These are phyloP conservation scores for Ferdinandea cuprea DNA, from an alignment of 2,888 invertebrate genomes.

Conservation along the genomic window DNA sequence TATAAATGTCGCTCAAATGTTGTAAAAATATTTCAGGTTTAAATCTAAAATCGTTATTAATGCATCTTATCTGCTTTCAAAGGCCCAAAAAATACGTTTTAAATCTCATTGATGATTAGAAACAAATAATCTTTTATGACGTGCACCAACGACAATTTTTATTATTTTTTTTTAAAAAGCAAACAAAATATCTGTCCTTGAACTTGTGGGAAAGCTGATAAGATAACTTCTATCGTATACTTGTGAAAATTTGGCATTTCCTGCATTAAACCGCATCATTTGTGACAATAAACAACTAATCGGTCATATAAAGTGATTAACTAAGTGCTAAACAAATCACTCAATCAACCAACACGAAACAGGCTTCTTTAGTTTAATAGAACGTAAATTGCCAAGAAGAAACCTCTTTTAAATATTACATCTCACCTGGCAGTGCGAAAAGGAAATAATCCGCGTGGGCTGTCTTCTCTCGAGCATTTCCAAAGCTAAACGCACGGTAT, in stretches of 20 bases:
- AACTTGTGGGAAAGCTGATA: slow-evolving; percentile 10
- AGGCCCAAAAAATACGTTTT: no score
- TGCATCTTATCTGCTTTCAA: no score
- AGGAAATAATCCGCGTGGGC: slow-evolving; percentile 6
- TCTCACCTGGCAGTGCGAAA: slow-evolving; percentile 20
- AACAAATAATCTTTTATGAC: no score
- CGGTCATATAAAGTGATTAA: slow-evolving; percentile 3
- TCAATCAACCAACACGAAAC: not conserved
- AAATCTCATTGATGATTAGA: no score
- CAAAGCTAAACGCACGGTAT: slow-evolving; percentile 18
- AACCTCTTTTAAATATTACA: not conserved
- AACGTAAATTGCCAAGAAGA: not conserved
- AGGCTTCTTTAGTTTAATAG: not conserved
- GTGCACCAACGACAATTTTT: no score
- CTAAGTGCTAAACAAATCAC: not conserved
- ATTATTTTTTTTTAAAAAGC: no score
- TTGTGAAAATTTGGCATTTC: slow-evolving; percentile 12
- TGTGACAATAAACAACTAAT: no score
- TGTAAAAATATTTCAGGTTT: no score
- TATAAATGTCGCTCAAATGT: no score
- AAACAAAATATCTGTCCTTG: no score
- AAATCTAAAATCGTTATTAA: no score
- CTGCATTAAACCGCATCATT: not conserved
- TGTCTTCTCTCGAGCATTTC: slow-evolving; percentile 6
- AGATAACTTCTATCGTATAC: not conserved